Base-by-base conservation (phyloP, 2,888 invertebrate species). In the Epirrhoe alternata region DNA sequence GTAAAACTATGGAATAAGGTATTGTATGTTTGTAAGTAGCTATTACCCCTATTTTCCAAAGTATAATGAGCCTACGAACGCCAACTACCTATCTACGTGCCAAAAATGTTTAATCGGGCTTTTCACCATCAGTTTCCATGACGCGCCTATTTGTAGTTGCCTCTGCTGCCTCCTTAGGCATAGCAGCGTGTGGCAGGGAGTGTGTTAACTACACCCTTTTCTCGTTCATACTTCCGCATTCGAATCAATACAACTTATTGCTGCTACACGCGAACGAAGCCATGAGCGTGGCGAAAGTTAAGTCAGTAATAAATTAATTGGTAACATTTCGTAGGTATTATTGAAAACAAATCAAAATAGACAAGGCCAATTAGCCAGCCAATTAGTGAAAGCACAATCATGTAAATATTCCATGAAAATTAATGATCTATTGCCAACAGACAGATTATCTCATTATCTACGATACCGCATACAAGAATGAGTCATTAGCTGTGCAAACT, bases 401-500 rank as follows among this genome's bases (percentile, higher is more conserved):
- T 51, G 58, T 50, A 50, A 52, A 53, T 47, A 38, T 12, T 59
- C 16, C 53, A 47, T 16, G 30, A 49, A 38, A 53, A 53, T 61
- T 54, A 60, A 33, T 55, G 14, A 55, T 53, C 45, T 53, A 61
- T 53, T 47, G 53, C 10, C 31, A 24, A 33, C 16, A 59, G 31
- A 38, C 58, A 57, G 63, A 64, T 67, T 50, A 61, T 50, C 53
- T 45, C 38, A 69, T 69, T 64, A 61, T 47, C 38, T 45, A 38
- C 31, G 51, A 61, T 52, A 60, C 30, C 52, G 53, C 52, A 64
- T 53, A 69, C 64, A 68, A 64, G 66, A 63, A 66, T 64, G 66
- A 51, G 60, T 72, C 69, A 74, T 74, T 72, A 74, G 61, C 61
- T 57, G 56, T 68, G 69, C 67, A 70, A 72, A 72, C 69, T 56